Percentiles rank a stretch among this genome's conserved stretches.
Conservation (phyloP, 2,888 invertebrate species). For the Gymnosoma rotundatum region DNA sequence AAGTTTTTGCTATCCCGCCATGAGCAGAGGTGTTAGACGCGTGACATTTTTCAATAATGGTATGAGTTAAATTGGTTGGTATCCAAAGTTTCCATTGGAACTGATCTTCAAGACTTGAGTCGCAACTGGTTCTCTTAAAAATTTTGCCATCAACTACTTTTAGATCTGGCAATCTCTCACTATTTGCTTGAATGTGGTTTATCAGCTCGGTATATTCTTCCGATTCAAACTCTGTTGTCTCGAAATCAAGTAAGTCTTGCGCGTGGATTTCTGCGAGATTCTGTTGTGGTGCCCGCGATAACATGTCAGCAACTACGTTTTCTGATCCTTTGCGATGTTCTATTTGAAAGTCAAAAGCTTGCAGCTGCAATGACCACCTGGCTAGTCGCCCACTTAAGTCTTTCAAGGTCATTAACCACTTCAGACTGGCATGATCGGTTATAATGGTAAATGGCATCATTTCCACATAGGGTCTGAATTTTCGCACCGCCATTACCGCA, state of each 20-base stretch:
- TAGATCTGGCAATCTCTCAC: conserved; percentile 23
- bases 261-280: background rate
- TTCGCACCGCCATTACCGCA: conserved; percentile 39
- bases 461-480: conserved; percentile 46
- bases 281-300: background rate
- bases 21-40: background rate
- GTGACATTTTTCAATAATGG: conserved; percentile 34
- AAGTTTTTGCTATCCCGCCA: conserved; percentile 21
- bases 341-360: conserved; percentile 23
- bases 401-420: conserved; percentile 40
- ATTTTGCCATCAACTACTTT: background rate
- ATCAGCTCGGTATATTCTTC: conserved; percentile 41
- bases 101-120: background rate
- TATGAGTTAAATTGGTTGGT: background rate
- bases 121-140: background rate
- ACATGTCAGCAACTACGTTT: conserved; percentile 33
- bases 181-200: conserved; percentile 21
- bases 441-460: background rate
- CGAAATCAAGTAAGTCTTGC: conserved; percentile 9
- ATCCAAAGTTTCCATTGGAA: background rate
- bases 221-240: conserved; percentile 4
- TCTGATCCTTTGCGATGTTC: conserved; percentile 34
- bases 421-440: conserved; percentile 23
- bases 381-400: conserved; percentile 28
- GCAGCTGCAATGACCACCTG: conserved; percentile 40